Base-by-base conservation (phyloP, 1,140 invertebrate species). In the Drosophila ambigua region DNA sequence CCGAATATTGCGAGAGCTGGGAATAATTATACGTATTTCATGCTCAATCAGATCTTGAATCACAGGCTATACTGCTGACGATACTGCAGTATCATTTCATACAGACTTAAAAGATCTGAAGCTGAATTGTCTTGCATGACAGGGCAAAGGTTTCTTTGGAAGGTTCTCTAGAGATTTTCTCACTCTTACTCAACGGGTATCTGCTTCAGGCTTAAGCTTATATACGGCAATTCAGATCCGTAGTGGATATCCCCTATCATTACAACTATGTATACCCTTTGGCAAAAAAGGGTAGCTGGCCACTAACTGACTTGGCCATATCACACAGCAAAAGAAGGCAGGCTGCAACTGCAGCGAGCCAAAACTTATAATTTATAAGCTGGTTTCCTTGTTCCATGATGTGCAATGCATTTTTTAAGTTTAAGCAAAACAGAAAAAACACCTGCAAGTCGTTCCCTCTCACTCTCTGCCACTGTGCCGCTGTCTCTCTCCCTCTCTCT, bases 351-450 rank as follows among this genome's bases (percentile, higher is more conserved):
- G 55, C 43, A 64, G 48, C 50, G 53, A 48, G 55, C 61, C 66
- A 50, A 63, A 74, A 80, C 61, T 82, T 71, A 81, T 81, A 77
- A 81, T 85, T 81, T 87, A 82, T 65, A 85, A 82, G 82, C 83
- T 87, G 73, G 65, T 85, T 87, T 85, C 82, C 82, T 71, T 75
- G 73, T 77, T 74, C 49, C 58, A 41, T 4, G 31, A 35, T 20
- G 28, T 28, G 55, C 49, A 53, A 52, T 73, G 55, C 31, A 35
- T 35, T 61, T 31, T 35, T 68, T 50, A 51, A 74, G 43, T 58
- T 35, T 68, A 54, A 68, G 60, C 80, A 77, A 39, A 13, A 28
- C 0, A 35, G 11, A 43, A 26, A 63, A 87, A 87, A 87, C 83
- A 87, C 83, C 83, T 87, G 83, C 83, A 88, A 71, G 62, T 79